A percentile compares a stretch with the other conserved stretches of the same genome.
phyloP scores from a whole-genome alignment of 1,140 invertebrate genomes.

The Harlomillsia oculata region DNA sequence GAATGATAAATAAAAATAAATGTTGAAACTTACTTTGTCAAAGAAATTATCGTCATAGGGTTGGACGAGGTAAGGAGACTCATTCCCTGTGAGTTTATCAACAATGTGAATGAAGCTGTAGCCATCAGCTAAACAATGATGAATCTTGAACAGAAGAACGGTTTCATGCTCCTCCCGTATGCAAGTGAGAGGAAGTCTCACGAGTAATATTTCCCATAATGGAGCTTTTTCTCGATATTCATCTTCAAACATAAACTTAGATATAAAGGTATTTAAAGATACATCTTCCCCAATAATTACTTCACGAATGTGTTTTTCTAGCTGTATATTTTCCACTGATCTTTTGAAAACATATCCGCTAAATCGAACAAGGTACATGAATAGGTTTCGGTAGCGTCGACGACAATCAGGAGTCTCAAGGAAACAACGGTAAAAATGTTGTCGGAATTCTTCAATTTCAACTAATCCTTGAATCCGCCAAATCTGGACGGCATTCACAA shows the following conservation, averaged over 20 bases:
- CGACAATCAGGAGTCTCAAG: conserved; percentile 1
- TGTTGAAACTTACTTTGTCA: conserved; percentile 9
- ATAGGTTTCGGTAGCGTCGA: conserved; percentile 10
- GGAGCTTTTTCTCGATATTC: background rate
- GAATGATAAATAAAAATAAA: too few relatives aligned
- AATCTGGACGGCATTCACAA: conserved; percentile 22
- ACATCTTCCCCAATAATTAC: background rate
- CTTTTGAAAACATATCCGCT: conserved; percentile 22
- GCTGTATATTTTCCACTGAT: conserved; percentile 1
- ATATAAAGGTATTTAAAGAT: conserved; percentile 2
- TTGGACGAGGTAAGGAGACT: conserved; percentile 13
- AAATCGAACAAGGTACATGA: conserved; percentile 11
- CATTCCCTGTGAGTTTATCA: conserved; percentile 15
- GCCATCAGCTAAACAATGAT: conserved; percentile 16
- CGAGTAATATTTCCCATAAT: conserved; percentile 12
- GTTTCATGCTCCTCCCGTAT: conserved; percentile 9
- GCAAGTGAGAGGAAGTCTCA: conserved; percentile 1
- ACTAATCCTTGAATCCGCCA: conserved; percentile 17
- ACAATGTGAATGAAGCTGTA: conserved; percentile 20
- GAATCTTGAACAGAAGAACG: conserved; percentile 9
- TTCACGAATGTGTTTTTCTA: conserved; percentile 18
- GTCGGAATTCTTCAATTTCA: conserved; percentile 8
- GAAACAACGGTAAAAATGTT: conserved; percentile 12
- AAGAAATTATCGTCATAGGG: background rate
- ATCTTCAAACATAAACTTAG: conserved; percentile 8